A percentile compares a stretch with the other conserved stretches of the same genome.
Conservation (phyloP, 2,888 invertebrate species). For the Crocallis elinguaria region DNA sequence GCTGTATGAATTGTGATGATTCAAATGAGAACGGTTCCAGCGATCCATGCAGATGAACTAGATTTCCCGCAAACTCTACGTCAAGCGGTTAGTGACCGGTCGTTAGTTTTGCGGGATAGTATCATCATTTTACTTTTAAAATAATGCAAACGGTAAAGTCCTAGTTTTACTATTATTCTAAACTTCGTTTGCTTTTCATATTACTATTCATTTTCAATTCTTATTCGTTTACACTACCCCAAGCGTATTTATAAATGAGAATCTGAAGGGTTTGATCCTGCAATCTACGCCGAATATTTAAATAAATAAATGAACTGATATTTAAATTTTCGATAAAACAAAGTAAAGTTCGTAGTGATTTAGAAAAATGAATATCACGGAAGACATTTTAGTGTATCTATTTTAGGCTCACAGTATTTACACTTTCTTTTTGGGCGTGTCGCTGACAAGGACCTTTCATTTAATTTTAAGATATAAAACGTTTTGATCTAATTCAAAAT, state of each 20-base stretch:
- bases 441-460: constrained; percentile 28
- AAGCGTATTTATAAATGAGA: too few relatives aligned
- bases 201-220: too few relatives aligned
- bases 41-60: constrained; percentile 72
- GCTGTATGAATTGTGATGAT: constrained; percentile 47
- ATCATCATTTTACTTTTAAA: constrained; percentile 14
- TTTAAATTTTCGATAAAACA: too few relatives aligned
- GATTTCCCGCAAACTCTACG: constrained; percentile 64
- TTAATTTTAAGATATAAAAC: constrained; percentile 11
- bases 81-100: constrained; percentile 38
- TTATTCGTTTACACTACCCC: too few relatives aligned
- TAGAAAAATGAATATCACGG: neutral
- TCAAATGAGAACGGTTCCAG: constrained; percentile 58
- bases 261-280: too few relatives aligned
- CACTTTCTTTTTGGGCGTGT: constrained; percentile 18
- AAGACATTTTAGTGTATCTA: constrained; percentile 11
- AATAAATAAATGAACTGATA: too few relatives aligned
- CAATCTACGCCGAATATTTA: too few relatives aligned
- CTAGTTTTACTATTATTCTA: neutral
- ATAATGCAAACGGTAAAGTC: neutral
- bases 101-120: constrained; percentile 15
- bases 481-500: constrained; percentile 17
- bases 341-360: neutral
- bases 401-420: constrained; percentile 13
- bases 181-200: neutral